These are phyloP conservation scores for Antechinus flavipes DNA, from an alignment of 2,113 vertebrate species.

Conservation along the genomic window DNA sequence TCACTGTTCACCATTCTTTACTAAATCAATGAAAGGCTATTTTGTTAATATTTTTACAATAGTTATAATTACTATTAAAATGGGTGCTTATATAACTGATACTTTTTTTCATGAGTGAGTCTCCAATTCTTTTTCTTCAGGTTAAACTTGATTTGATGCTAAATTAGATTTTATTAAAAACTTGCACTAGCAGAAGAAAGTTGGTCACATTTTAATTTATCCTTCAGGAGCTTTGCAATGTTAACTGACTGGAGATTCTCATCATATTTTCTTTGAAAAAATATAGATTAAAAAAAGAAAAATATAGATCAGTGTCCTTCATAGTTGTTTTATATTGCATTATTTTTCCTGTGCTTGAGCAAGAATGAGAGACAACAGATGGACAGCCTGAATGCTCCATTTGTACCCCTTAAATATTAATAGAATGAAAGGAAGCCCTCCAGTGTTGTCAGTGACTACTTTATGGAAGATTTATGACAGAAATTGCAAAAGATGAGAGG, in stretches of 20 bases:
- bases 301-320: not conserved
- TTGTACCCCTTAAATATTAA: not conserved
- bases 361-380: not conserved
- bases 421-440: not conserved
- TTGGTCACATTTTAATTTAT: not conserved
- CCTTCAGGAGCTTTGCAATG: not conserved
- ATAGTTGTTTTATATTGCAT: not conserved
- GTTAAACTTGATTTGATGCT: not conserved
- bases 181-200: not conserved
- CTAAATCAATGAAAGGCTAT: not conserved
- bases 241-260: not conserved
- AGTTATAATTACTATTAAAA: not conserved
- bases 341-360: not conserved
- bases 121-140: not conserved
- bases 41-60: not conserved
- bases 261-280: not conserved
- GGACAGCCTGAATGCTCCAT: not conserved
- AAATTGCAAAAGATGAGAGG: not conserved
- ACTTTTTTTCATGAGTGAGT: not conserved
- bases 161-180: not conserved
- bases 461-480: not conserved
- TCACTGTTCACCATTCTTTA: slow-evolving; percentile 36
- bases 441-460: not conserved
- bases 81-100: not conserved
- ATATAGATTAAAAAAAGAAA: not conserved